phyloP scores from a whole-genome alignment of 2,113 vertebrate genomes.

The Sander lucioperca region DNA sequence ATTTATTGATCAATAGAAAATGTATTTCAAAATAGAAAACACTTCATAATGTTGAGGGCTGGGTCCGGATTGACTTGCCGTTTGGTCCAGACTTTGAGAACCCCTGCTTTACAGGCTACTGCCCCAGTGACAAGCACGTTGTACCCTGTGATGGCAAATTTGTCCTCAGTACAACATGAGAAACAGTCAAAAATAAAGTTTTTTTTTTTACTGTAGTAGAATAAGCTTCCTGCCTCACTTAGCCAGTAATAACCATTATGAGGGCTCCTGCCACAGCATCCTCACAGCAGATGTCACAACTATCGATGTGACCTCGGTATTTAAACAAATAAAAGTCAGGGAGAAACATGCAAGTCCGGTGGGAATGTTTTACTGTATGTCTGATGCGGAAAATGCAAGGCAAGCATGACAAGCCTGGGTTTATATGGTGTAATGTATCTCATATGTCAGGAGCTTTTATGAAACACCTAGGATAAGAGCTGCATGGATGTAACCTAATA shows the following conservation, averaged over 20 bases:
- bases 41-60: too few relatives aligned
- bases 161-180: too few relatives aligned
- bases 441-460: constrained; percentile 51
- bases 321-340: constrained; percentile 43
- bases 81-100: too few relatives aligned
- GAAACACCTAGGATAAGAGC: constrained; percentile 53
- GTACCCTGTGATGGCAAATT: too few relatives aligned
- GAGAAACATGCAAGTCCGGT: constrained; percentile 20
- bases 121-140: too few relatives aligned
- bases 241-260: background rate
- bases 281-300: constrained; percentile 36
- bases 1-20: too few relatives aligned
- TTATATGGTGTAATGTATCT: constrained; percentile 46
- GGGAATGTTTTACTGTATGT: constrained; percentile 24
- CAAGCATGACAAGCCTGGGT: constrained; percentile 18
- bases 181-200: too few relatives aligned
- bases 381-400: constrained; percentile 31
- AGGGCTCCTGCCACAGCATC: constrained; percentile 1
- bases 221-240: background rate
- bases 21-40: too few relatives aligned
- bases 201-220: background rate
- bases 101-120: too few relatives aligned
- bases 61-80: too few relatives aligned
- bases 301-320: constrained; percentile 15
- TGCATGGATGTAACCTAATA: constrained; percentile 20